phyloP scores from a whole-genome alignment of 1,140 invertebrate genomes.

The Carposina sasakii region DNA sequence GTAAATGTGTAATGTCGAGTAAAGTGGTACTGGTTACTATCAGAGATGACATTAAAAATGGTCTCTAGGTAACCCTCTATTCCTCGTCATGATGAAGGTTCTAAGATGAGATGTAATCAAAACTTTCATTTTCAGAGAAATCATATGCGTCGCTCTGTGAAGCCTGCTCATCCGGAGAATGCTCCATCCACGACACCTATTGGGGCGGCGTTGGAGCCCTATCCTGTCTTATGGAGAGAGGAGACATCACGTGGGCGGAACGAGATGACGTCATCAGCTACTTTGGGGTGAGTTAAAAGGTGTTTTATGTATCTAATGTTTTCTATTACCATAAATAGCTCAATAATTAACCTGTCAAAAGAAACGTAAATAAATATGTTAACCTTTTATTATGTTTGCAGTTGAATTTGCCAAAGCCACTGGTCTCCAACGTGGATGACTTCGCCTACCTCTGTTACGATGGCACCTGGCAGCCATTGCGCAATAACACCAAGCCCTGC shows the following conservation, averaged over 20 bases:
- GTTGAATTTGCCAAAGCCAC: too few relatives aligned
- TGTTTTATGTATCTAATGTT: too few relatives aligned
- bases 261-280: conserved; percentile 76
- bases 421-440: conserved; percentile 35
- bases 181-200: conserved; percentile 82
- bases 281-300: conserved; percentile 74
- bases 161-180: conserved; percentile 76
- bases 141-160: conserved; percentile 81
- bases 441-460: conserved; percentile 87
- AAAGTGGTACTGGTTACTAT: too few relatives aligned
- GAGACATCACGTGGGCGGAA: conserved; percentile 87
- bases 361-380: too few relatives aligned
- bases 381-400: too few relatives aligned
- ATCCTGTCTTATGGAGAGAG: conserved; percentile 84
- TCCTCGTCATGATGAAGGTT: too few relatives aligned
- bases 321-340: too few relatives aligned
- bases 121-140: conserved; percentile 71
- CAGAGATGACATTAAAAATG: too few relatives aligned
- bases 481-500: conserved; percentile 75
- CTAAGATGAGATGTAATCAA: too few relatives aligned
- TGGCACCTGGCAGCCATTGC: conserved; percentile 78
- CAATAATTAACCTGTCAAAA: too few relatives aligned
- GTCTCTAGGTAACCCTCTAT: too few relatives aligned
- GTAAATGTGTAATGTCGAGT: too few relatives aligned
- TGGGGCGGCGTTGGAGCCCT: conserved; percentile 86